Evolutionary conservation across 2,113 vertebrate genomes (phyloP).

Genomic region (Progne subis): DNA sequence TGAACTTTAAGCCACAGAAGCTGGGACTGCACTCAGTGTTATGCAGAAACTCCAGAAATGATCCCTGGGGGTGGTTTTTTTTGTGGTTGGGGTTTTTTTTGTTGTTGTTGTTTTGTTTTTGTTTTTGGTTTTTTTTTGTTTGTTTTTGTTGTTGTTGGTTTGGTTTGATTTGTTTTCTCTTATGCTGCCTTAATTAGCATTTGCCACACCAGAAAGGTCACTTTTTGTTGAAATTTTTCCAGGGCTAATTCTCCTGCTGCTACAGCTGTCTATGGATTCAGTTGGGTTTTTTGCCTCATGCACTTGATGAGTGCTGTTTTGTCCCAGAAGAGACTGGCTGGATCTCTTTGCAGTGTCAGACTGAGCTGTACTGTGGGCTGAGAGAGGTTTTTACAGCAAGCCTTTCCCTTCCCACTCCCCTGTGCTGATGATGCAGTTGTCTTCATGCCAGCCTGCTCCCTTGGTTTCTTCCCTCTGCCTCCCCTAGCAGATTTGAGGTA

Average conservation of each 20-base stretch:
- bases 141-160: too few relatives aligned
- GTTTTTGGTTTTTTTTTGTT: too few relatives aligned
- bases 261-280: background rate
- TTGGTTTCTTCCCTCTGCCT: background rate
- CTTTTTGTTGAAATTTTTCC: background rate
- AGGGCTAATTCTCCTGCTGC: background rate
- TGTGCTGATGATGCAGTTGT: background rate
- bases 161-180: background rate
- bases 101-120: too few relatives aligned
- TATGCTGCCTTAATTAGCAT: background rate
- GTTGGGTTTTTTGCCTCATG: background rate
- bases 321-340: background rate
- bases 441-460: background rate
- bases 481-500: background rate
- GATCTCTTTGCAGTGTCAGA: background rate
- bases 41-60: accelerated
- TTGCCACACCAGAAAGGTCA: background rate
- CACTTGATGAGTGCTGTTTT: background rate
- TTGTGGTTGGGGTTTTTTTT: too few relatives aligned
- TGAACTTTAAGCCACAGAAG: background rate
- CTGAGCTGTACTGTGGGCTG: background rate
- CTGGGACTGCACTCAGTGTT: background rate
- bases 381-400: background rate
- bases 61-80: background rate
- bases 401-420: background rate